Evolutionary conservation across 2,797 vertebrate genomes (phyloP).

Genomic region (Tokudaia tokunoshimensis): DNA sequence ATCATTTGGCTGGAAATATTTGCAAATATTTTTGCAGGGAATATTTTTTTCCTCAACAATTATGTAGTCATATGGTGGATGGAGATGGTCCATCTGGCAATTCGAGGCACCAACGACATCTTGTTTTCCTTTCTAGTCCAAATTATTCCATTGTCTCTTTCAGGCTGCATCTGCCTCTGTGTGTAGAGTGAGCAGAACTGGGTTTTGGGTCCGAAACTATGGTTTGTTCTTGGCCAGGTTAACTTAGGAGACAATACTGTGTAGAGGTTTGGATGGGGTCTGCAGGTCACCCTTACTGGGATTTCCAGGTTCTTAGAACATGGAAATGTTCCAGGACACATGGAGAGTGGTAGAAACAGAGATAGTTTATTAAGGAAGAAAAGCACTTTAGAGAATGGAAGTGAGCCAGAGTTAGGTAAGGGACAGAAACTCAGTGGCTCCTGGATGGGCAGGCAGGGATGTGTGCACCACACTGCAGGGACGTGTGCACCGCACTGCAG

Average conservation of each 20-base stretch:
- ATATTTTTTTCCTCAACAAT: slow-evolving; percentile 28
- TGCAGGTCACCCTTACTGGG: background rate
- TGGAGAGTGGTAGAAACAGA: background rate
- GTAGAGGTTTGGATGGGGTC: background rate
- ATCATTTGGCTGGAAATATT: slow-evolving; percentile 61
- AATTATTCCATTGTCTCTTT: background rate
- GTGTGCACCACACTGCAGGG: no score
- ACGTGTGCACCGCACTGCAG: no score
- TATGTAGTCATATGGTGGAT: slow-evolving; percentile 24
- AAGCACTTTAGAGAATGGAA: background rate
- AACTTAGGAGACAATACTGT: background rate
- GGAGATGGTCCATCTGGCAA: slow-evolving; percentile 38
- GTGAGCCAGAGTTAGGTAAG: background rate
- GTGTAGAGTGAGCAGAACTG: background rate
- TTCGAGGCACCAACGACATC: background rate
- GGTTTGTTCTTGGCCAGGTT: background rate
- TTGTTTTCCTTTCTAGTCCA: slow-evolving; percentile 47
- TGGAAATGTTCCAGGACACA: background rate
- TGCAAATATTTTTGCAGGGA: slow-evolving; percentile 54
- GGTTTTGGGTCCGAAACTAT: background rate
- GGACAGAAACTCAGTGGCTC: background rate
- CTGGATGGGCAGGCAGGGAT: background rate
- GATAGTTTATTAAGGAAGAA: background rate
- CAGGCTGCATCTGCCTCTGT: background rate
- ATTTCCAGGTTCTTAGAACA: background rate